Evolutionary conservation across 2,113 vertebrate genomes (phyloP).

Genomic region (Semicossyphus pulcher): DNA sequence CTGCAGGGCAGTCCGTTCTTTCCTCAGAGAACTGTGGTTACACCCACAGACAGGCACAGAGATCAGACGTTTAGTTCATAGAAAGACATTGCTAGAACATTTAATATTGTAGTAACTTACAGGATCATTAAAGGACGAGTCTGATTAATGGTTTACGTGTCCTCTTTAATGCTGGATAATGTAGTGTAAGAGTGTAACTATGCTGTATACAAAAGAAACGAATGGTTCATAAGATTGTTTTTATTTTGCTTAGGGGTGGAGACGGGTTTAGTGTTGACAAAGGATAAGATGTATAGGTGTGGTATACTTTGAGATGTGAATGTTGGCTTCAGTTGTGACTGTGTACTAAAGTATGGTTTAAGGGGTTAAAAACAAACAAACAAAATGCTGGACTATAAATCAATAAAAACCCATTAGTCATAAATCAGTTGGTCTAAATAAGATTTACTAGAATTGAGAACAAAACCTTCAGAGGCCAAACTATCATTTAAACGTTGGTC

Average conservation of each 20-base stretch:
- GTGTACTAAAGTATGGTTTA: not conserved
- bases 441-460: not conserved
- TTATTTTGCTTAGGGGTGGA: not conserved
- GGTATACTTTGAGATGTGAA: not conserved
- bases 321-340: constrained; percentile 1
- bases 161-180: not conserved
- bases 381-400: not conserved
- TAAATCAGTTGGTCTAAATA: not conserved
- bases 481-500: not conserved
- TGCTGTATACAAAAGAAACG: too few relatives aligned
- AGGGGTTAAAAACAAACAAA: not conserved
- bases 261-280: not conserved
- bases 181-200: not conserved
- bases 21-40: constrained; percentile 88
- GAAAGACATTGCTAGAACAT: not conserved
- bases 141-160: not conserved
- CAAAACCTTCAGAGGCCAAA: constrained; percentile 2
- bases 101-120: not conserved
- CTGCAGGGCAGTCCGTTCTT: constrained; percentile 89
- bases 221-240: too few relatives aligned
- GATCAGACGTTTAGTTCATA: constrained; percentile 1
- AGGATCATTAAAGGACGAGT: not conserved
- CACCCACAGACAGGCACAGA: constrained; percentile 15
- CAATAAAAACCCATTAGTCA: not conserved
- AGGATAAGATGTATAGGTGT: not conserved